Evolutionary conservation across 2,113 vertebrate genomes (phyloP).

Genomic region (Notarius quadriscutis): DNA sequence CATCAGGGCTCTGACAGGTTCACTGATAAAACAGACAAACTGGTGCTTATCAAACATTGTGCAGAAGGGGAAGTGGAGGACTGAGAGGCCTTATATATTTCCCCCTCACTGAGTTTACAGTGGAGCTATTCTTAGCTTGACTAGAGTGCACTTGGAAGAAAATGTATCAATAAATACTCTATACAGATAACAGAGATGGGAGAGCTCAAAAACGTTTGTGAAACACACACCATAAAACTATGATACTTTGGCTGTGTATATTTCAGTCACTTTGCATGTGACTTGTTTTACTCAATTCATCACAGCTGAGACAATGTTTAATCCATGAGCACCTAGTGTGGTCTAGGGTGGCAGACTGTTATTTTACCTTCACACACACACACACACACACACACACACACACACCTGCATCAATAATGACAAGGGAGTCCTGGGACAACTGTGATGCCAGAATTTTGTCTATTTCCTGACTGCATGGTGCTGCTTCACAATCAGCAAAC

Average conservation of each 20-base stretch:
- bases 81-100: neutral
- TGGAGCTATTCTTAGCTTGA: constrained; percentile 44
- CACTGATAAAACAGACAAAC: constrained; percentile 44
- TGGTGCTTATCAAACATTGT: constrained; percentile 48
- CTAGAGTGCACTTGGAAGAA: constrained; percentile 9
- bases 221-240: constrained; percentile 17
- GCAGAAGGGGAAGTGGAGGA: constrained; percentile 39
- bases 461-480: constrained; percentile 65
- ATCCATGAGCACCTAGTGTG: neutral
- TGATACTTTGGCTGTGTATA: neutral
- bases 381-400: too few relatives aligned
- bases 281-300: neutral
- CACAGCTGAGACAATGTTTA: neutral
- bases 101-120: constrained; percentile 34
- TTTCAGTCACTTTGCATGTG: neutral
- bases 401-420: neutral
- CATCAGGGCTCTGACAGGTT: constrained; percentile 33
- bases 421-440: constrained; percentile 42
- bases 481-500: constrained; percentile 55
- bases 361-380: constrained; percentile 50
- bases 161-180: constrained; percentile 39
- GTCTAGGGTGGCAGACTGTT: constrained; percentile 39
- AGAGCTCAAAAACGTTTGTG: neutral
- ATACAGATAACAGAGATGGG: neutral
- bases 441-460: constrained; percentile 65